Conservation (phyloP, 2,888 invertebrate genomes). For the Agrotis segetum region DNA sequence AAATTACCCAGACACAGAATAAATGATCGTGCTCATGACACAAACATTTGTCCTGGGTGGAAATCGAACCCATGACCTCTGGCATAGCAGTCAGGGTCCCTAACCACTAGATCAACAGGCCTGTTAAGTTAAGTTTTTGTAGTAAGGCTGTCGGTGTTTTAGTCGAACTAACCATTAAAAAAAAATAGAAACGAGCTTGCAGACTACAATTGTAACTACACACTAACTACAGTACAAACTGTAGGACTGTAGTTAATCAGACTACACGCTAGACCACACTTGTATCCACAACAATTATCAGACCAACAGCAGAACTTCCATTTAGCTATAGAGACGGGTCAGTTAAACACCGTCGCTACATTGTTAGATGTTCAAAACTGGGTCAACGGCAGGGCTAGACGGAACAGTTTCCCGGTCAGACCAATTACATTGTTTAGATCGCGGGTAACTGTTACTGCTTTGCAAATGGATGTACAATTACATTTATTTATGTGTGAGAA, state of each 20-base stretch:
- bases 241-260: conserved; percentile 9
- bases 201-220: too few relatives aligned
- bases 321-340: background rate
- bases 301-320: background rate
- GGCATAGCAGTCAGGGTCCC: too few relatives aligned
- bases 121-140: too few relatives aligned
- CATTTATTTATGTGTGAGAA: background rate
- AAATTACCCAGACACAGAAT: too few relatives aligned
- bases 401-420: conserved; percentile 19
- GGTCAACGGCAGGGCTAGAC: conserved; percentile 53
- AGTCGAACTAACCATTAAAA: background rate
- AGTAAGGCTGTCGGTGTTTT: too few relatives aligned
- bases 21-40: too few relatives aligned
- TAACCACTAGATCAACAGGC: too few relatives aligned
- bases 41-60: too few relatives aligned
- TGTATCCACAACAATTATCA: conserved; percentile 16
- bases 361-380: conserved; percentile 42
- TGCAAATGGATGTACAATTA: background rate
- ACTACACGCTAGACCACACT: conserved; percentile 2
- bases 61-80: too few relatives aligned
- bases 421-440: conserved; percentile 48
- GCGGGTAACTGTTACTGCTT: background rate
- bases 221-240: background rate
- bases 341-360: conserved; percentile 36
- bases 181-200: background rate